These are phyloP conservation scores for Laterallus jamaicensis DNA, from an alignment of 2,113 vertebrate species.

Conservation along the genomic window DNA sequence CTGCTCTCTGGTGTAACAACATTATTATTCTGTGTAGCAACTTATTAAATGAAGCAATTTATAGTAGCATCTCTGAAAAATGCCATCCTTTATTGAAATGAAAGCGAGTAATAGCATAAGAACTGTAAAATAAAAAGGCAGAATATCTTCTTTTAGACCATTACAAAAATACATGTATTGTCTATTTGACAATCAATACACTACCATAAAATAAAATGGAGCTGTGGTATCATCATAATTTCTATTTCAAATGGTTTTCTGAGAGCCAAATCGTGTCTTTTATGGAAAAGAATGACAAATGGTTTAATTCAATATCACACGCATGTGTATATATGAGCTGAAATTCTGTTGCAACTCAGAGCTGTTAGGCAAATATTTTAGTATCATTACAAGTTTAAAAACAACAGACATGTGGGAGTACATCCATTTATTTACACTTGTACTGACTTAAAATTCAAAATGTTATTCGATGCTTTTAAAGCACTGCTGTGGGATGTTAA, in stretches of 20 bases:
- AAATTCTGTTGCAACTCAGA: slow-evolving; percentile 57
- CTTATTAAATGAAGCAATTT: slow-evolving; percentile 76
- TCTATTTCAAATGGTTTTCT: slow-evolving; percentile 74
- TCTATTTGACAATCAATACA: slow-evolving; percentile 76
- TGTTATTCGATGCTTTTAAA: slow-evolving; percentile 48
- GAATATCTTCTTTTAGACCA: slow-evolving; percentile 70
- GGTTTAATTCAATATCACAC: slow-evolving; percentile 72
- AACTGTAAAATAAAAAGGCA: slow-evolving; percentile 72
- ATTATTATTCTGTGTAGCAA: slow-evolving; percentile 72
- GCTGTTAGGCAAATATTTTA: slow-evolving; percentile 62
- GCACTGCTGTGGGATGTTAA: slow-evolving; percentile 49
- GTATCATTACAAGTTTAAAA: slow-evolving; percentile 34
- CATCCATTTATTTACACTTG: slow-evolving; percentile 50
- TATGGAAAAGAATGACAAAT: slow-evolving; percentile 71
- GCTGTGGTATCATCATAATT: slow-evolving; percentile 69
- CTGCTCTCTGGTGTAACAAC: slow-evolving; percentile 66
- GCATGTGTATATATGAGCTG: slow-evolving; percentile 44
- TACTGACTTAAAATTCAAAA: slow-evolving; percentile 55
- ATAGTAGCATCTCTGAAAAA: slow-evolving; percentile 71
- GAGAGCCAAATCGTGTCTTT: slow-evolving; percentile 70
- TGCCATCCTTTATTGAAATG: slow-evolving; percentile 71
- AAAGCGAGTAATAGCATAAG: slow-evolving; percentile 68
- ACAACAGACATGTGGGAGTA: slow-evolving; percentile 37
- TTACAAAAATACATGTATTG: slow-evolving; percentile 75
- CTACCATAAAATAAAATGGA: slow-evolving; percentile 77